Base-by-base conservation (phyloP, 2,888 invertebrate genomes). In the Cyrtodaria siliqua region DNA sequence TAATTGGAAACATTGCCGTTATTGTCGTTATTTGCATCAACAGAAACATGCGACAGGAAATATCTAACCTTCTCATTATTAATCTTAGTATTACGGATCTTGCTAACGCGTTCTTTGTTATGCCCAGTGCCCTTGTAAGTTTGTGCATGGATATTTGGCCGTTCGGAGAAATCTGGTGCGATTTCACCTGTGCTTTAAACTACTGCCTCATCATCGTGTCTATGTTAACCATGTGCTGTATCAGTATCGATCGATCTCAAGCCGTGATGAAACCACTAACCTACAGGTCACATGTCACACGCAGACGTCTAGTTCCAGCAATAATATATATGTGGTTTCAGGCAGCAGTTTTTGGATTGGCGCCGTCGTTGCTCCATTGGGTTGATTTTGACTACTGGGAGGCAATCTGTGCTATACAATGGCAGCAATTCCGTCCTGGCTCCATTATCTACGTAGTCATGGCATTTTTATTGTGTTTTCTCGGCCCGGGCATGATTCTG, bases 121-220 rank as follows among this genome's bases (percentile, higher is more conserved):
- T 92, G 90, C 14, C 79, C 16, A 87, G 87, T 52, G 81, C 91
- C 1, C 55, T 89, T 0, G 57, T 85, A 8, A 63, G 86, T 1
- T 40, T 91, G 6, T 66, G 78, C 0, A 33, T 66, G 0, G 90
- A 92, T 76, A n/a, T 62, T 14, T 90, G 88, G 89, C 40, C 42
- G 0, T 47, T 89, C 4, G 80, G 83, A 0, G 16, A 44, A 4
- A 4, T 66, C 0, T 74, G 81, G 76, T 92, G 92, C 67, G 71
- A 86, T 38, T 38, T 87, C 1, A 84, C 89, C 18, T 91, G 92
- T 73, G 86, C 86, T 3, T 72, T 86, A 2, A 92, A 92, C 83
- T 93, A 93, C 82, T 89, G 89, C 61, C 81, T 91, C n/a, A 91
- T 92, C 52, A 92, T 92, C 14, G 91, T 91, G 18, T 92, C 92